Evolutionary conservation across 2,888 invertebrate genomes (phyloP), one percentile per base, ranked within the genome.

Genomic region (Andrena hattorfiana): DNA sequence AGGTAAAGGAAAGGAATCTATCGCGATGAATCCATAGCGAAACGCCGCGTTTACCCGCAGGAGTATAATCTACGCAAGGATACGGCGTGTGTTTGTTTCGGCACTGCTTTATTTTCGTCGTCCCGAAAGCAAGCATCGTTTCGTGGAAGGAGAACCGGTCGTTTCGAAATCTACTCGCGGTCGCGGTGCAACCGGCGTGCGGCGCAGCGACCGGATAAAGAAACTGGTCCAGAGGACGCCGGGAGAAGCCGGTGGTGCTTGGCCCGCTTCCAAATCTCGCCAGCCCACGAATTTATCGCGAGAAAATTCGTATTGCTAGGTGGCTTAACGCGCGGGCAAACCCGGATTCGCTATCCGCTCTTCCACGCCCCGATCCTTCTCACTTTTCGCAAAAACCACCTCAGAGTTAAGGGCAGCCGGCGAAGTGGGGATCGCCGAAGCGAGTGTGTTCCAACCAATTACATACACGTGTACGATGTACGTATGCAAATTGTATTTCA

Each of bases 101-200:
- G 32, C 62, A 81, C 75, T 78, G 87, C 87, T 87, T 89, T 88
- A 89, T 89, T 89, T 89, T 89, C 81, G 83, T 85, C 87, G 81
- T 81, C 77, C 77, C 81, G 81, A 84, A 84, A 84, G 66, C 70
- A 64, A 32, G 56, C 79, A 62, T 51, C 51, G 74, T 68, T 87
- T 87, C 87, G 87, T 87, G 86, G 87, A 87, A 87, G 83, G 86
- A 83, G 87, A 87, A 88, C 88, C 85, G 83, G 86, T 86, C 83
- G 88, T 87, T 87, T 87, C 90, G 90, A 90, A 90, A 90, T 90
- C 86, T 76, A 78, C 83, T 77, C 73, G 75, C 64, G 68, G 62
- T 78, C 73, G 77, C 63, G 70, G 56, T 77, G 62, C 69, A 77
- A 75, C 71, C 71, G 83, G 42, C 42, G 42, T 16, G 56, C 23